Conservation (phyloP, 2,888 invertebrate species). For the Actias luna region DNA sequence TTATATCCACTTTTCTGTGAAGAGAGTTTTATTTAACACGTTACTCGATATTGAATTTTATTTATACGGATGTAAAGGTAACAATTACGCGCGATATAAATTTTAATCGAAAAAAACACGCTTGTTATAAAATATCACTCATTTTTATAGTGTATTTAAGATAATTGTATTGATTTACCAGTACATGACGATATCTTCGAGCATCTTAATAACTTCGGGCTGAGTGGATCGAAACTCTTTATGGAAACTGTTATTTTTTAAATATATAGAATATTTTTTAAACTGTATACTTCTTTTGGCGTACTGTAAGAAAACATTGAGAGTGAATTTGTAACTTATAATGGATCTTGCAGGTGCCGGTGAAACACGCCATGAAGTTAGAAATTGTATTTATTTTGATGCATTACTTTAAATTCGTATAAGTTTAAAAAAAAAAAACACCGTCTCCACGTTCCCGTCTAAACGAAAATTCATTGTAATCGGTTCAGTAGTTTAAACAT, state of each 20-base stretch:
- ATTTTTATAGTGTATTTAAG: slow-evolving; percentile 78
- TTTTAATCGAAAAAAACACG: slow-evolving; percentile 57
- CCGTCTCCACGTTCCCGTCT: too few relatives aligned
- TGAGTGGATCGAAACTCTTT: slow-evolving; percentile 22
- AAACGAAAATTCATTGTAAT: too few relatives aligned
- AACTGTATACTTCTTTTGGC: too few relatives aligned
- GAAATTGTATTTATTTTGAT: too few relatives aligned
- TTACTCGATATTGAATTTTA: slow-evolving; percentile 12
- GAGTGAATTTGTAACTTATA: too few relatives aligned
- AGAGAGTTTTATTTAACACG: slow-evolving; percentile 10
- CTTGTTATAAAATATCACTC: slow-evolving; percentile 60
- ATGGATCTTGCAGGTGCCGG: too few relatives aligned
- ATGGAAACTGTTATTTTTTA: too few relatives aligned
- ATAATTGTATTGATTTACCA: slow-evolving; percentile 79
- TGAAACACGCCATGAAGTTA: too few relatives aligned
- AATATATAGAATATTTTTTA: background rate
- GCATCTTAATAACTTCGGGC: slow-evolving; percentile 52
- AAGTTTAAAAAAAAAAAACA: too few relatives aligned
- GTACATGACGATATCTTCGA: slow-evolving; percentile 57
- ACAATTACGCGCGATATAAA: background rate
- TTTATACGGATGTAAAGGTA: background rate
- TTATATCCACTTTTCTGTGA: slow-evolving; percentile 24
- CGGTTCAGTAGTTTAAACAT: too few relatives aligned
- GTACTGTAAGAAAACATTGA: too few relatives aligned
- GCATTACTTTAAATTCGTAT: too few relatives aligned